phyloP scores from a whole-genome alignment of 2,113 vertebrate genomes.

The Rattus norvegicus region GRCr8 NC_086023.1:74362001-74362500 shows the following conservation, averaged over 20 bases:
- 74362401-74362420: background rate
- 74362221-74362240: background rate
- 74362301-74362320: background rate
- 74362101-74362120: too few species aligned
- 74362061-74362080: too few species aligned
- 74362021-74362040: too few species aligned
- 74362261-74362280: background rate
- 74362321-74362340: background rate
- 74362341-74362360: slow-evolving; percentile 21
- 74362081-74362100: too few species aligned
- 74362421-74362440: background rate
- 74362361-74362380: background rate
- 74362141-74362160: background rate
- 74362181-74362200: background rate
- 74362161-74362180: background rate
- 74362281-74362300: background rate
- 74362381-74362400: background rate
- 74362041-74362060: too few species aligned
- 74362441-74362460: background rate
- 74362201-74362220: background rate
- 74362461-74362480: background rate
- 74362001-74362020: too few species aligned
- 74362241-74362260: background rate
- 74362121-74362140: too few species aligned
- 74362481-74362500: background rate